Evolutionary conservation across 2,797 vertebrate genomes (phyloP).

Genomic region (Characodon lateralis): DNA sequence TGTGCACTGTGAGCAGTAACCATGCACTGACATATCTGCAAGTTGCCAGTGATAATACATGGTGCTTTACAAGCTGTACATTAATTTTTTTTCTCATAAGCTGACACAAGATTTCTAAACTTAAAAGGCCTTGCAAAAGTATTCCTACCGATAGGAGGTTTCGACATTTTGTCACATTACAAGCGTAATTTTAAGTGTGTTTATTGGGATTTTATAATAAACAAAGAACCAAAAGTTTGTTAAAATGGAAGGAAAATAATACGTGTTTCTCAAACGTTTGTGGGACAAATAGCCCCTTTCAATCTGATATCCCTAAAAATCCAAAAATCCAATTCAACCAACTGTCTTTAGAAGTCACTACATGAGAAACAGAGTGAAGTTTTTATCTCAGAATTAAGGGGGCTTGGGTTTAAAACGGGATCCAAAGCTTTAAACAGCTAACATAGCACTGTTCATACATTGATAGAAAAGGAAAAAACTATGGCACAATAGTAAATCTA

Average conservation of each 20-base stretch:
- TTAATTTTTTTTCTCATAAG: neutral
- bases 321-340: neutral
- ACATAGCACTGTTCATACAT: too few species aligned
- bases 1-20: neutral
- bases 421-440: too few species aligned
- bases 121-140: neutral
- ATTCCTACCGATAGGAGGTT: neutral
- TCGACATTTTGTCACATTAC: too few species aligned
- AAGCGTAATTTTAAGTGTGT: too few species aligned
- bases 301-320: neutral
- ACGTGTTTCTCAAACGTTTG: too few species aligned
- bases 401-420: neutral
- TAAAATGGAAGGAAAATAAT: too few species aligned
- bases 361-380: neutral
- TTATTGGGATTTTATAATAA: too few species aligned
- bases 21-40: neutral
- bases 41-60: neutral
- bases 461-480: neutral
- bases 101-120: neutral
- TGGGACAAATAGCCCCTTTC: too few species aligned
- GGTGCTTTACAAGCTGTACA: neutral
- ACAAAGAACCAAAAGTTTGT: too few species aligned
- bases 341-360: neutral
- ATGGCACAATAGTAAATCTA: neutral
- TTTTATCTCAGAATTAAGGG: neutral